These are phyloP conservation scores for Drosophila sulfurigaster DNA, from an alignment of 1,140 invertebrate genomes.

Conservation along the genomic window DNA sequence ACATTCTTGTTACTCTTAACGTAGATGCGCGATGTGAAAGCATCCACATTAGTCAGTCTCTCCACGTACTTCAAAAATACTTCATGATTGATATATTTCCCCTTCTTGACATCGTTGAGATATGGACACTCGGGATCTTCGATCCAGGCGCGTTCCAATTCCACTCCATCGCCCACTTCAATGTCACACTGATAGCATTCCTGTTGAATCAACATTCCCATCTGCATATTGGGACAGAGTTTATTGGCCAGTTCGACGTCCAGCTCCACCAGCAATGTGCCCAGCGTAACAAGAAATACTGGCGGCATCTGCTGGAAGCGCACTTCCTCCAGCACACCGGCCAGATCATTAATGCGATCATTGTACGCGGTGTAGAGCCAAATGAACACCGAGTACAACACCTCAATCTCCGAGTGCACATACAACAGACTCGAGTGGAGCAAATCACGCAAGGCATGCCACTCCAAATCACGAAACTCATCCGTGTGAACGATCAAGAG, in stretches of 20 bases:
- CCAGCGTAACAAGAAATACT: background rate
- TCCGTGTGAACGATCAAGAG: slow-evolving; percentile 1
- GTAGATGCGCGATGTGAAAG: background rate
- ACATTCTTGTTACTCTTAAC: too few species aligned
- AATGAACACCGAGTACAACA: slow-evolving; percentile 14
- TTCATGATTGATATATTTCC: background rate
- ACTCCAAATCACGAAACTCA: background rate
- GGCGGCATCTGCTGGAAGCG: slow-evolving; percentile 16
- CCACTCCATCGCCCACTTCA: background rate
- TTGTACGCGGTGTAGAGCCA: slow-evolving; percentile 9
- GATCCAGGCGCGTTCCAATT: background rate
- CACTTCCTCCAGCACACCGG: background rate
- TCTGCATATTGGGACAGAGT: background rate
- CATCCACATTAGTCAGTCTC: background rate
- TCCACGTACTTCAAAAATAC: background rate
- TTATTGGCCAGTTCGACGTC: background rate
- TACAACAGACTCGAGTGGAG: background rate
- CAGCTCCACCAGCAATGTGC: background rate
- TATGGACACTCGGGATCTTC: slow-evolving; percentile 5
- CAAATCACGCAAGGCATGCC: background rate
- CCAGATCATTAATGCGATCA: background rate
- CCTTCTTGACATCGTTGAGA: background rate
- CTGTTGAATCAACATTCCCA: slow-evolving; percentile 5
- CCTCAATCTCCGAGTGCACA: slow-evolving; percentile 33
- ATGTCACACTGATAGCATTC: background rate